phyloP scores from a whole-genome alignment of 2,888 invertebrate genomes.

The Subacronicta megacephala region DNA sequence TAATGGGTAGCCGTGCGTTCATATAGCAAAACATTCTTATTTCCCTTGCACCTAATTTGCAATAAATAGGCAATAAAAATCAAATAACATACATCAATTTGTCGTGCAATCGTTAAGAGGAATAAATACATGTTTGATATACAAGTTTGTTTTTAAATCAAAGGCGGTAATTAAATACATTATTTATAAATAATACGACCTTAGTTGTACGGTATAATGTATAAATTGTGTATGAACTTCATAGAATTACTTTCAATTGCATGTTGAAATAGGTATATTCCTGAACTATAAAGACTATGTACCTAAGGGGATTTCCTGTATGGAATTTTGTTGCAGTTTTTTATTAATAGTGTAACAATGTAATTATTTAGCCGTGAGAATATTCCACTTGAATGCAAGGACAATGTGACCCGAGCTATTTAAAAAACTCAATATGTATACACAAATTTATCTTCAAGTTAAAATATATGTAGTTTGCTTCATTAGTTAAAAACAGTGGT shows the following conservation, averaged over 20 bases:
- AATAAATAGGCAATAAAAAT: slow-evolving; percentile 22
- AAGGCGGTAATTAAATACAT: slow-evolving; percentile 44
- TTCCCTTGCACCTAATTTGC: slow-evolving; percentile 19
- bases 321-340: slow-evolving; percentile 15
- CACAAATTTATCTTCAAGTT: no score
- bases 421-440: neutral
- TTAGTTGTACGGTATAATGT: slow-evolving; percentile 24
- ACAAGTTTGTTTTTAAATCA: slow-evolving; percentile 35
- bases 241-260: slow-evolving; percentile 32
- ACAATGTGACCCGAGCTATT: neutral
- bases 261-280: slow-evolving; percentile 15
- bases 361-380: neutral
- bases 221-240: slow-evolving; percentile 47
- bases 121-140: slow-evolving; percentile 39
- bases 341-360: neutral
- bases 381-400: neutral
- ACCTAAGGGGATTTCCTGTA: slow-evolving; percentile 32
- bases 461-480: no score
- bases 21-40: neutral
- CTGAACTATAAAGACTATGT: slow-evolving; percentile 5
- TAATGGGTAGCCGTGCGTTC: no score
- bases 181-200: slow-evolving; percentile 21
- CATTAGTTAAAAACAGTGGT: no score
- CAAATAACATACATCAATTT: slow-evolving; percentile 29
- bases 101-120: slow-evolving; percentile 2